phyloP scores from a whole-genome alignment of 2,113 vertebrate genomes.

The Panthera tigris region DNA sequence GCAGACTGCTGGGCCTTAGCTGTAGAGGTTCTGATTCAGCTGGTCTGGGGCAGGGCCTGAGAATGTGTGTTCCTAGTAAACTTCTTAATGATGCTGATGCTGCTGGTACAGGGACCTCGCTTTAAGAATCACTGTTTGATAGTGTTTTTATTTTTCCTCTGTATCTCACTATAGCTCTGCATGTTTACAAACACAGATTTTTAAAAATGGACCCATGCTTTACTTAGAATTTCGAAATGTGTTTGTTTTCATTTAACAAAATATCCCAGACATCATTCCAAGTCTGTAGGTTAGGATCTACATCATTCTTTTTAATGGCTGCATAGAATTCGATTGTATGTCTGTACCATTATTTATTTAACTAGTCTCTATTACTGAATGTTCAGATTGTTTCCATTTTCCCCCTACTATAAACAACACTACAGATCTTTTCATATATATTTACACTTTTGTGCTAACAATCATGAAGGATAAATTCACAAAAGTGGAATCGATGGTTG shows the following conservation, averaged over 20 bases:
- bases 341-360: not conserved
- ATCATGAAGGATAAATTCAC: not conserved
- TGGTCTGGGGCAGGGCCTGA: not conserved
- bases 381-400: not conserved
- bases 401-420: not conserved
- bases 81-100: not conserved
- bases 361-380: not conserved
- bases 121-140: not conserved
- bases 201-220: not conserved
- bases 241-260: constrained; percentile 11
- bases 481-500: not conserved
- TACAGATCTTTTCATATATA: not conserved
- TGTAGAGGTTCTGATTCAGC: not conserved
- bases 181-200: not conserved
- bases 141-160: not conserved
- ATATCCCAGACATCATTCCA: not conserved
- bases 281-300: not conserved
- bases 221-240: constrained; percentile 14
- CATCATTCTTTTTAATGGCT: constrained; percentile 5
- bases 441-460: not conserved
- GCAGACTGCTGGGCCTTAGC: not conserved
- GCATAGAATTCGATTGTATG: not conserved
- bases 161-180: not conserved
- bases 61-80: not conserved
- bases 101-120: not conserved